Evolutionary conservation across 2,797 vertebrate genomes (phyloP).

Genomic region (Notolabrus celidotus): DNA sequence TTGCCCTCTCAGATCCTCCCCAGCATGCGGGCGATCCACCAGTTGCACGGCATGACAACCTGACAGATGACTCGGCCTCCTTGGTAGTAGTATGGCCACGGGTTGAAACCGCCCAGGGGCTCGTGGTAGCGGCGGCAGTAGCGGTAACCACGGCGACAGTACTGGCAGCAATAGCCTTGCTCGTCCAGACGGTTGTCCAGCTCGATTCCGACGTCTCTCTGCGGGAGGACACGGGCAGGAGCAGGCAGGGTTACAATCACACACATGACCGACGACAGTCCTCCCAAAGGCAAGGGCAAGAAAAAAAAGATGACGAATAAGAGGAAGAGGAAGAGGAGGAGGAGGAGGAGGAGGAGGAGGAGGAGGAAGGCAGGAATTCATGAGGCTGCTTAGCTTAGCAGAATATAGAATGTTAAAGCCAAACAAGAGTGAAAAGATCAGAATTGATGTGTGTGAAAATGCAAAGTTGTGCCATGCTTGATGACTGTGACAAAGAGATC

Average conservation of each 20-base stretch:
- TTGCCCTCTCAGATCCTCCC: constrained; percentile 90
- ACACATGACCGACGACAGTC: constrained; percentile 72
- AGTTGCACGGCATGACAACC: constrained; percentile 97
- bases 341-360: constrained; percentile 12
- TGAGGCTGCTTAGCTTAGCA: constrained; percentile 59
- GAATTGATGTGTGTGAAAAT: constrained; percentile 62
- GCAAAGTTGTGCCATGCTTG: constrained; percentile 61
- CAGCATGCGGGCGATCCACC: constrained; percentile 97
- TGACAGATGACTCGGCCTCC: constrained; percentile 95
- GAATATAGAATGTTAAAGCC: constrained; percentile 58
- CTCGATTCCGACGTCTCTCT: constrained; percentile 92
- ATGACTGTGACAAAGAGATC: constrained; percentile 72
- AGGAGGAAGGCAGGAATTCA: constrained; percentile 58
- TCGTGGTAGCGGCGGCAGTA: constrained; percentile 93
- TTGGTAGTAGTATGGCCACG: constrained; percentile 96
- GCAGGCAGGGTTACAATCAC: constrained; percentile 65
- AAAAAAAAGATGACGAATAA: constrained; percentile 18
- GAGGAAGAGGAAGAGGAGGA: not conserved
- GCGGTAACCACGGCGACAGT: constrained; percentile 92
- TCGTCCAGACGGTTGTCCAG: constrained; percentile 93
- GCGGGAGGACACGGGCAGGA: constrained; percentile 69
- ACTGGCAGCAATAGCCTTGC: constrained; percentile 91
- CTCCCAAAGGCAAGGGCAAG: constrained; percentile 66
- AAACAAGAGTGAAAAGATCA: constrained; percentile 64
- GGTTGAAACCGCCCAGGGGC: constrained; percentile 93